Percentiles rank a stretch among this genome's conserved stretches.
Evolutionary conservation across 2,888 invertebrate species (phyloP).

Genomic region (Lamellibrachia columna): DNA sequence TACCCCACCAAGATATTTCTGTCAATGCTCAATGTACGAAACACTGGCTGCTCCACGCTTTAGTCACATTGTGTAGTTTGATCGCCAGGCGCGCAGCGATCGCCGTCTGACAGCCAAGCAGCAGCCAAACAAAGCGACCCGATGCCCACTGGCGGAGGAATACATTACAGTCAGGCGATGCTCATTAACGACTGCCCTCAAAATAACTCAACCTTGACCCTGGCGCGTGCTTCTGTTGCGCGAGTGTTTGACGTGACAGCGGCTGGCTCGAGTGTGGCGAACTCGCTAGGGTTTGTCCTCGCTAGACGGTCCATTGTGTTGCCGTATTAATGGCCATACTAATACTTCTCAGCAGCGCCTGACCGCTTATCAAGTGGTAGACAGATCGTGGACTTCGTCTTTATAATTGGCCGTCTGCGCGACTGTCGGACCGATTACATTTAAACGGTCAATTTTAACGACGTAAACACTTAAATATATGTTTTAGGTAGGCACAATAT

Average conservation of each 20-base stretch:
- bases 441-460: not conserved
- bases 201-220: not conserved
- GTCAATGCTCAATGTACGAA: not conserved
- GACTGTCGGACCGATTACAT: not conserved
- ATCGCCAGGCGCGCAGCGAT: conserved; percentile 10
- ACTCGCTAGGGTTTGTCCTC: not conserved
- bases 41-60: not conserved
- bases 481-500: not conserved
- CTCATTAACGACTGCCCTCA: not conserved
- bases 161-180: not conserved
- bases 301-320: not conserved
- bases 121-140: not conserved
- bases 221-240: not conserved
- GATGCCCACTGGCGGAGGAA: not conserved
- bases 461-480: not conserved
- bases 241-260: not conserved
- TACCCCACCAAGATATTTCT: not conserved
- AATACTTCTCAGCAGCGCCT: not conserved
- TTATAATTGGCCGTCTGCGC: too few relatives aligned
- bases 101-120: not conserved
- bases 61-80: not conserved
- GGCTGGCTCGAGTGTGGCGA: not conserved
- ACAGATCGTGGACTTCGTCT: not conserved
- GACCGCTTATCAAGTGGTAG: not conserved
- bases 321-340: not conserved